Conservation (phyloP, 2,888 invertebrate species). For the Pristionchus exspectatus region DNA sequence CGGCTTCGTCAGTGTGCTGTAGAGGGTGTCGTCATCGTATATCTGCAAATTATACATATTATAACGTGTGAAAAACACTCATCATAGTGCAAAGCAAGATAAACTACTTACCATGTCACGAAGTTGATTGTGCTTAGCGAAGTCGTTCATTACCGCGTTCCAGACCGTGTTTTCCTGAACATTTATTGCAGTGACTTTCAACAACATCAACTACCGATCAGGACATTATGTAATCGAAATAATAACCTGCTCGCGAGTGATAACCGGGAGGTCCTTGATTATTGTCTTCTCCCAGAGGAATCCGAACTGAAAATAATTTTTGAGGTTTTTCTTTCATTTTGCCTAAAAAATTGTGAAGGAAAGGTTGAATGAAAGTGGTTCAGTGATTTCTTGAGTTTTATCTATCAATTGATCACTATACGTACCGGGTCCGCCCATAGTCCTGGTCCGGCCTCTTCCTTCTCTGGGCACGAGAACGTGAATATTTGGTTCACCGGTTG, state of each 20-base stretch:
- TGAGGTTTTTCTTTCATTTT: no score
- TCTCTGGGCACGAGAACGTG: neutral
- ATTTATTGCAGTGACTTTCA: no score
- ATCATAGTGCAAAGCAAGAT: no score
- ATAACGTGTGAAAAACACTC: no score
- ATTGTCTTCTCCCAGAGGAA: neutral
- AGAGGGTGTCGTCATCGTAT: neutral
- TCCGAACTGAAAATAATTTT: neutral
- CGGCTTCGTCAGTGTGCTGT: neutral
- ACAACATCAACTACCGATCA: no score
- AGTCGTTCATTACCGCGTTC: no score
- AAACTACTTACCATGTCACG: no score
- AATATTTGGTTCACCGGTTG: neutral
- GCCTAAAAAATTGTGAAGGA: neutral
- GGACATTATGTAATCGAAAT: neutral
- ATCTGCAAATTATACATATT: neutral
- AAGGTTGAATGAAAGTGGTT: neutral
- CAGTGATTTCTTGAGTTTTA: neutral
- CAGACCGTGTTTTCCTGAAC: no score
- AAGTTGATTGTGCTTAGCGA: no score
- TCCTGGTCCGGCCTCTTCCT: neutral
- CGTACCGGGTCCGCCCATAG: neutral
- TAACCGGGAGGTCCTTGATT: neutral
- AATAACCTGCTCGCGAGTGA: neutral
- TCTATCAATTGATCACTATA: neutral